Evolutionary conservation across 2,113 vertebrate genomes (phyloP).

Genomic region (Acinonyx jubatus): DNA sequence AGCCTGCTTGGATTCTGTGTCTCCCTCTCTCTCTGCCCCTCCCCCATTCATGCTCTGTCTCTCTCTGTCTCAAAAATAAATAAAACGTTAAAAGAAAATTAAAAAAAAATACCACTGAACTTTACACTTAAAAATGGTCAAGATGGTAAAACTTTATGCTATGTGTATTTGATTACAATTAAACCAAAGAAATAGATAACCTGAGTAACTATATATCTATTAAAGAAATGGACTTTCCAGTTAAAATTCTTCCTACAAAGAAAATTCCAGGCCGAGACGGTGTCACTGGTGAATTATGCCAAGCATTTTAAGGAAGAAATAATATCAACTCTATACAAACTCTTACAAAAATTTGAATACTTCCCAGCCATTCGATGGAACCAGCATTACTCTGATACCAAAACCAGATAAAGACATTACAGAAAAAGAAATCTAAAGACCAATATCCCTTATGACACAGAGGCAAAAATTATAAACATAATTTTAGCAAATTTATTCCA

Average conservation of each 20-base stretch:
- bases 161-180: background rate
- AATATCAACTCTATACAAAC: background rate
- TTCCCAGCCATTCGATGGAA: background rate
- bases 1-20: too few relatives aligned
- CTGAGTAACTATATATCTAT: background rate
- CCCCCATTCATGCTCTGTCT: too few relatives aligned
- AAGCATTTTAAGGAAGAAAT: background rate
- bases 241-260: background rate
- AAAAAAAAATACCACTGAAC: background rate
- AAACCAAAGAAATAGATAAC: background rate
- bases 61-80: too few relatives aligned
- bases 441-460: background rate
- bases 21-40: too few relatives aligned
- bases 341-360: background rate
- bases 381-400: background rate
- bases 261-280: background rate
- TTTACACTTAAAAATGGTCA: background rate
- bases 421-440: background rate
- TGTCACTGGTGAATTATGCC: background rate
- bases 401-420: background rate
- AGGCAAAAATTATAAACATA: background rate
- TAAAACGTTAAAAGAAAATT: too few relatives aligned
- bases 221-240: background rate
- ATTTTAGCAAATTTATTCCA: background rate
- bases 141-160: background rate